phyloP scores from a whole-genome alignment of 1,140 invertebrate genomes.

The Meloidogyne hapla region DNA sequence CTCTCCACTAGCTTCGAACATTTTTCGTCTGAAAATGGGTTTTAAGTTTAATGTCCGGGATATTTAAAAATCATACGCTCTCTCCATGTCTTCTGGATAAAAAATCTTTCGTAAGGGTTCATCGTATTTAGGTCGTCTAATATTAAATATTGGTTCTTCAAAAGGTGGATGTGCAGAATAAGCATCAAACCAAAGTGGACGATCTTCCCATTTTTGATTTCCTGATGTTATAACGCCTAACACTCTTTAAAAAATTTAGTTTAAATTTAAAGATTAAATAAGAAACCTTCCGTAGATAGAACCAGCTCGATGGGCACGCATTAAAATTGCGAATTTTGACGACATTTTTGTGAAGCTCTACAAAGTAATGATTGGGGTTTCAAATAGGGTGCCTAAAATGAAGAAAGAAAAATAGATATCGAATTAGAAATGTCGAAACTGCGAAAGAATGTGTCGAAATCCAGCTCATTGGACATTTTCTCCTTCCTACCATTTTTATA shows the following conservation, averaged over 20 bases:
- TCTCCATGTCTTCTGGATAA: slow-evolving; percentile 75
- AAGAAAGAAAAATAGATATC: too few species aligned
- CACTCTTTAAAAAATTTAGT: slow-evolving; percentile 57
- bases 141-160: slow-evolving; percentile 74
- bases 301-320: background rate
- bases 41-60: background rate
- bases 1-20: background rate
- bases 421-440: too few species aligned
- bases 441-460: too few species aligned
- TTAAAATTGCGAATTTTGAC: background rate
- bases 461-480: too few species aligned
- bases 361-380: too few species aligned
- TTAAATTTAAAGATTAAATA: background rate
- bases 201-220: slow-evolving; percentile 75
- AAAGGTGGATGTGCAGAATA: slow-evolving; percentile 84
- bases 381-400: too few species aligned
- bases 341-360: background rate
- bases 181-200: slow-evolving; percentile 85
- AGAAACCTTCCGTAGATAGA: background rate
- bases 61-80: slow-evolving; percentile 17
- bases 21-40: background rate
- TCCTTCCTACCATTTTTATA: too few species aligned
- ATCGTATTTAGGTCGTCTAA: slow-evolving; percentile 69
- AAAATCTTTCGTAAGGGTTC: slow-evolving; percentile 72
- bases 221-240: slow-evolving; percentile 75